Percentiles rank a stretch among this genome's conserved stretches.
Conservation (phyloP, 2,888 invertebrate species). For the Drosophila mercatorum region DNA sequence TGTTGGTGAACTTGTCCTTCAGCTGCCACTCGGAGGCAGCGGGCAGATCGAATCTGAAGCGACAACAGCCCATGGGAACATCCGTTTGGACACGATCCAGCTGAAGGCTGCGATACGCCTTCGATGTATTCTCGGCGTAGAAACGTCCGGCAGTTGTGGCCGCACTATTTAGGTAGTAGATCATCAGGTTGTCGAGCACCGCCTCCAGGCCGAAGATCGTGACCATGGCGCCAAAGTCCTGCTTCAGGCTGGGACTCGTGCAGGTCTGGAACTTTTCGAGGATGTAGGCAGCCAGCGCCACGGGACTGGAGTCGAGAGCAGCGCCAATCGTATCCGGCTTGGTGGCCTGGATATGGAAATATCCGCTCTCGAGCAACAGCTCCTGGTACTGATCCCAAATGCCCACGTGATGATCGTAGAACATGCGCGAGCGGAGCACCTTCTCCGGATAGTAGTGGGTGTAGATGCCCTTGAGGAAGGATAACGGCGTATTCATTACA, state of each 20-base stretch:
- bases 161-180: slow-evolving; percentile 90
- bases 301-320: slow-evolving; percentile 86
- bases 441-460: slow-evolving; percentile 85
- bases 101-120: slow-evolving; percentile 51
- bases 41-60: slow-evolving; percentile 89
- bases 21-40: slow-evolving; percentile 87
- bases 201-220: slow-evolving; percentile 86
- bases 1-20: slow-evolving; percentile 87
- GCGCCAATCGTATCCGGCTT: slow-evolving; percentile 94
- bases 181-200: slow-evolving; percentile 90
- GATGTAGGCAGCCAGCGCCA: slow-evolving; percentile 94
- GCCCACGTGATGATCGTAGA: slow-evolving; percentile 86
- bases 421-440: slow-evolving; percentile 85
- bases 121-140: slow-evolving; percentile 87
- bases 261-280: slow-evolving; percentile 93
- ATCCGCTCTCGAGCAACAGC: slow-evolving; percentile 86
- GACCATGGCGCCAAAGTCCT: slow-evolving; percentile 77
- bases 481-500: slow-evolving; percentile 72
- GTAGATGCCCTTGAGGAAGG: slow-evolving; percentile 83
- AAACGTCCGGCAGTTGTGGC: slow-evolving; percentile 89
- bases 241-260: slow-evolving; percentile 88
- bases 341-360: slow-evolving; percentile 92
- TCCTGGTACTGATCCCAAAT: slow-evolving; percentile 66
- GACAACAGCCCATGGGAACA: slow-evolving; percentile 90
- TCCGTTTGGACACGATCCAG: slow-evolving; percentile 86